phyloP scores from a whole-genome alignment of 2,113 vertebrate species.

The Amblyopsis rosae region DNA sequence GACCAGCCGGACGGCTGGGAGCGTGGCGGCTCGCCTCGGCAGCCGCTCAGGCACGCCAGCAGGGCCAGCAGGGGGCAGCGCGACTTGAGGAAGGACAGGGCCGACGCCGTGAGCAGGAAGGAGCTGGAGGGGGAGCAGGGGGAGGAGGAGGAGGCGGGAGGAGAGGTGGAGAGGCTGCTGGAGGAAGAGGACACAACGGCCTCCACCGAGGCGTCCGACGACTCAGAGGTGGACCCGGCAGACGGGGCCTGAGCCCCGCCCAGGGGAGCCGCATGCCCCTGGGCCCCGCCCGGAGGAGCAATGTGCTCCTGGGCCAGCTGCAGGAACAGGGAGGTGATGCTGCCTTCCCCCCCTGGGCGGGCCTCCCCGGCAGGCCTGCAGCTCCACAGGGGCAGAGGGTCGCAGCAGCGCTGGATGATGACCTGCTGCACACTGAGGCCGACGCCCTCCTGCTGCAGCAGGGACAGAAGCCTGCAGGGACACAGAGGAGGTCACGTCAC shows the following conservation, averaged over 20 bases:
- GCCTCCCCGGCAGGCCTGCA: slow-evolving; percentile 37
- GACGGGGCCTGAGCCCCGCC: slow-evolving; percentile 54
- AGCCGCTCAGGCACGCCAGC: slow-evolving; percentile 83
- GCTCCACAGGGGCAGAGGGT: slow-evolving; percentile 80
- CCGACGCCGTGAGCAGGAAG: slow-evolving; percentile 84
- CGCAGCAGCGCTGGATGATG: slow-evolving; percentile 88
- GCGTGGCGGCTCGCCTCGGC: slow-evolving; percentile 58
- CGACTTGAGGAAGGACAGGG: slow-evolving; percentile 88
- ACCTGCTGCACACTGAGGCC: slow-evolving; percentile 87
- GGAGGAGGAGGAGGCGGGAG: slow-evolving; percentile 21
- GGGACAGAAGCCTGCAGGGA: slow-evolving; percentile 77
- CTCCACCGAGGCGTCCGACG: slow-evolving; percentile 66
- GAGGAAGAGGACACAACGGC: slow-evolving; percentile 40
- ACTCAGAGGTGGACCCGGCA: slow-evolving; percentile 56
- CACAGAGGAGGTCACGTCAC: background rate
- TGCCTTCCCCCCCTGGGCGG: slow-evolving; percentile 25
- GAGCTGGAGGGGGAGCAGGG: slow-evolving; percentile 41
- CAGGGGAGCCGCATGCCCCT: slow-evolving; percentile 66
- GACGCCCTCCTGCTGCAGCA: slow-evolving; percentile 85
- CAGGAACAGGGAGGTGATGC: slow-evolving; percentile 74
- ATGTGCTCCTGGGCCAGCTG: slow-evolving; percentile 70
- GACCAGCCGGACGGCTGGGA: slow-evolving; percentile 74
- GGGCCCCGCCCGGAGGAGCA: slow-evolving; percentile 67
- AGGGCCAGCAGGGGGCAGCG: slow-evolving; percentile 82
- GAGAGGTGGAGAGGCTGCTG: slow-evolving; percentile 40